phyloP scores from a whole-genome alignment of 2,797 vertebrate species.

The Clarias laeviceps region DNA sequence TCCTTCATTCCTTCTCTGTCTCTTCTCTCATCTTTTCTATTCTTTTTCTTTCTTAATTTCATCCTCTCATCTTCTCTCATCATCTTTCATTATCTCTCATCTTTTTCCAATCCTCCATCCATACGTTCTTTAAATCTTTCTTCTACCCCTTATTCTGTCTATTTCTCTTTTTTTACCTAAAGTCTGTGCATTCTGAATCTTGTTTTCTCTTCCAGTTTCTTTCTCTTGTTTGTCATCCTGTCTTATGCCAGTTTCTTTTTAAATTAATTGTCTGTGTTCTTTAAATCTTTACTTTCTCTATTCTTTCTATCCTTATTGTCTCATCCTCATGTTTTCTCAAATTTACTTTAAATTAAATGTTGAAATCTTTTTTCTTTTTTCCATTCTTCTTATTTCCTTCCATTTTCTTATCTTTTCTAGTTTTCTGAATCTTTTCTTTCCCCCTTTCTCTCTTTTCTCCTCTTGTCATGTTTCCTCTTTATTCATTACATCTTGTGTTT shows the following conservation, averaged over 20 bases:
- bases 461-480: too few species aligned
- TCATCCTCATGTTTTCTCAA: neutral
- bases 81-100: too few species aligned
- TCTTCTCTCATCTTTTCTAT: neutral
- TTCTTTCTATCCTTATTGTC: neutral
- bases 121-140: neutral
- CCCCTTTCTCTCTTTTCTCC: neutral
- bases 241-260: too few species aligned
- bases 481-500: too few species aligned
- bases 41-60: neutral
- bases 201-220: neutral
- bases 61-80: neutral
- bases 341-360: neutral
- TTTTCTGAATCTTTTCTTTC: neutral
- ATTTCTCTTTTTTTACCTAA: neutral
- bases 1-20: neutral
- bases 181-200: neutral
- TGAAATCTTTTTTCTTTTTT: neutral
- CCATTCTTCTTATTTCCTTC: too few species aligned
- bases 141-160: neutral
- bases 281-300: too few species aligned
- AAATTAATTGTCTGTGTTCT: neutral
- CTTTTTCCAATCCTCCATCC: neutral
- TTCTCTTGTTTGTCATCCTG: neutral
- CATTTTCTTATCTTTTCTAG: neutral